Conservation (phyloP, 2,888 invertebrate genomes). For the Sarcophaga caerulescens region DNA sequence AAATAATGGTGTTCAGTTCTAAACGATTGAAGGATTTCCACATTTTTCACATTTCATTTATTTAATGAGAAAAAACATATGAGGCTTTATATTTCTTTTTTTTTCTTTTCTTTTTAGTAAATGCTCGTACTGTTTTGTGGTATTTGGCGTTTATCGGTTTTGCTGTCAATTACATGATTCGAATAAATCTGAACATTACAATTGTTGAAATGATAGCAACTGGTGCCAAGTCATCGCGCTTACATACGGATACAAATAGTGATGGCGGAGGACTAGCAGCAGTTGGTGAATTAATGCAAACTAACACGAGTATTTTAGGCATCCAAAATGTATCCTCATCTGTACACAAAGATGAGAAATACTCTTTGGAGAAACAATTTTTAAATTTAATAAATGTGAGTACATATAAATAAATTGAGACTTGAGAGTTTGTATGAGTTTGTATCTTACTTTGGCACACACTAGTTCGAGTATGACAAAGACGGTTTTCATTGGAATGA, state of each 20-base stretch:
- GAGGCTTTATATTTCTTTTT: not conserved
- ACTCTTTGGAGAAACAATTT: constrained; percentile 52
- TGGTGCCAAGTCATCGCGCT: constrained; percentile 42
- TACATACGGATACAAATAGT: not conserved
- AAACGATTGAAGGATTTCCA: no score
- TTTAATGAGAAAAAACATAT: not conserved
- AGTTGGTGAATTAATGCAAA: not conserved
- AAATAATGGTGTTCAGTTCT: no score
- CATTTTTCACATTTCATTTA: no score
- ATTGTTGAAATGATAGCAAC: constrained; percentile 85
- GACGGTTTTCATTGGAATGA: constrained; percentile 85
- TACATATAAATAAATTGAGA: not conserved
- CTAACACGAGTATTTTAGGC: not conserved
- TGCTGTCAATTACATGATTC: constrained; percentile 86
- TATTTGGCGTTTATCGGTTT: constrained; percentile 85
- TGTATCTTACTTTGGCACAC: not conserved
- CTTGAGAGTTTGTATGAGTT: not conserved
- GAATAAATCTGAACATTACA: constrained; percentile 86
- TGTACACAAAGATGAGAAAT: not conserved
- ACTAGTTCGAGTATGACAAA: constrained; percentile 74
- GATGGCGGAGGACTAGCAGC: not conserved
- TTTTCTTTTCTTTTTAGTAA: constrained; percentile 69
- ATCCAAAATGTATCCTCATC: not conserved
- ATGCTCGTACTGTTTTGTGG: constrained; percentile 83
- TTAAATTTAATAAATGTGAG: constrained; percentile 49